phyloP scores from a whole-genome alignment of 2,113 vertebrate species.

The Hystrix brachyura region DNA sequence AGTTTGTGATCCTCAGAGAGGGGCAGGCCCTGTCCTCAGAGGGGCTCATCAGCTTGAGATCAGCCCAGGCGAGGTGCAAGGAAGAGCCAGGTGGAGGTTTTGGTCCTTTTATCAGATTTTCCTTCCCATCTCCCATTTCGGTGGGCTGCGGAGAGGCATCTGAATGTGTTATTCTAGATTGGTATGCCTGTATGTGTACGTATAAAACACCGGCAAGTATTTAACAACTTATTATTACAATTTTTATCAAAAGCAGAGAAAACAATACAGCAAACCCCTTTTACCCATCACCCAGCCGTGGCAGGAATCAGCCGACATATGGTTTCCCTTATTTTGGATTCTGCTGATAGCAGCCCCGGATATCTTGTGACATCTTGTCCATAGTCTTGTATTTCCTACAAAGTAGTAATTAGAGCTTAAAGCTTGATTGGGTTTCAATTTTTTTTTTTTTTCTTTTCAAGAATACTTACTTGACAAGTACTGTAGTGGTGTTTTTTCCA shows the following conservation, averaged over 20 bases:
- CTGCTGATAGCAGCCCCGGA: neutral
- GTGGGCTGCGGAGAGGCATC: neutral
- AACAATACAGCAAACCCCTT: rapidly evolving
- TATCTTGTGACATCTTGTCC: neutral
- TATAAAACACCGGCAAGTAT: neutral
- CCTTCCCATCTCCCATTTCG: rapidly evolving
- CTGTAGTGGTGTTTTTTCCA: neutral
- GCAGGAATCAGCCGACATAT: rapidly evolving
- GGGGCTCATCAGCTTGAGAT: neutral
- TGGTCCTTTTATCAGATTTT: neutral
- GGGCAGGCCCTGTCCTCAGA: too few species aligned
- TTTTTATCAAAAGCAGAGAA: neutral
- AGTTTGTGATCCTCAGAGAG: neutral
- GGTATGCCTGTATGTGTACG: neutral
- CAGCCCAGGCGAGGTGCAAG: rapidly evolving
- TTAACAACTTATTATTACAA: neutral
- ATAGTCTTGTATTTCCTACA: neutral
- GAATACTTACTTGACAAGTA: neutral
- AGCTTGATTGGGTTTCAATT: neutral
- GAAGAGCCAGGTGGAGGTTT: neutral
- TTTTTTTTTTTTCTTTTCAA: neutral
- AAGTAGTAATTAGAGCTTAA: neutral
- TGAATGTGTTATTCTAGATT: neutral
- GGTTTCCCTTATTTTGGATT: neutral
- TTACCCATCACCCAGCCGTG: too few species aligned